Conservation (phyloP, 2,888 invertebrate species). For the Eupithecia subumbrata region DNA sequence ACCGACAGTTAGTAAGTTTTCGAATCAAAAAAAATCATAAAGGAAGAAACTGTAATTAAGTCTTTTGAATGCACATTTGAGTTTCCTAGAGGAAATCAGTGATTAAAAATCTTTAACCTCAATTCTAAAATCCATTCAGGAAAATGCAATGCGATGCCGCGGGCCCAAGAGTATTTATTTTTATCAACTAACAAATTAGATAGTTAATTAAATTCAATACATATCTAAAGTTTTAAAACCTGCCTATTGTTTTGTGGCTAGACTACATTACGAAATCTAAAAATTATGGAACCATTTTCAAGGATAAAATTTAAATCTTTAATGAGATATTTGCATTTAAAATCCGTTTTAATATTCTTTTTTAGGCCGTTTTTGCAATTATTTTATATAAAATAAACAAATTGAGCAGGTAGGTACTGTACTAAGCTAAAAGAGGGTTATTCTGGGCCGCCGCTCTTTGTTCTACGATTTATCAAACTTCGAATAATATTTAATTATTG, state of each 20-base stretch:
- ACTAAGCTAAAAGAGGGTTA: too few relatives aligned
- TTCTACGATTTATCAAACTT: too few relatives aligned
- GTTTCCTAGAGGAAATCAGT: not conserved
- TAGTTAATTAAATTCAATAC: not conserved
- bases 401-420: not conserved
- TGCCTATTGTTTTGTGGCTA: not conserved
- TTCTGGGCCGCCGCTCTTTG: too few relatives aligned
- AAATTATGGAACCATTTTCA: not conserved
- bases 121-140: not conserved
- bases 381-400: not conserved
- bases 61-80: not conserved
- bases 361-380: constrained; percentile 6
- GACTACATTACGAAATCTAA: constrained; percentile 1
- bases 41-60: not conserved
- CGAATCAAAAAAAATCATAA: not conserved
- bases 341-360: not conserved
- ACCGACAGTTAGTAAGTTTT: not conserved
- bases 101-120: not conserved
- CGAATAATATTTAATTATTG: too few relatives aligned
- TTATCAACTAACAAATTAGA: not conserved
- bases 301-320: constrained; percentile 6
- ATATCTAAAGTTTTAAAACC: not conserved
- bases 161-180: not conserved
- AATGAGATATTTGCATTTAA: constrained; percentile 7
- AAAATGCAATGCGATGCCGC: not conserved